Conservation (phyloP, 2,888 invertebrate genomes). For the Gnatocerus cornutus region DNA sequence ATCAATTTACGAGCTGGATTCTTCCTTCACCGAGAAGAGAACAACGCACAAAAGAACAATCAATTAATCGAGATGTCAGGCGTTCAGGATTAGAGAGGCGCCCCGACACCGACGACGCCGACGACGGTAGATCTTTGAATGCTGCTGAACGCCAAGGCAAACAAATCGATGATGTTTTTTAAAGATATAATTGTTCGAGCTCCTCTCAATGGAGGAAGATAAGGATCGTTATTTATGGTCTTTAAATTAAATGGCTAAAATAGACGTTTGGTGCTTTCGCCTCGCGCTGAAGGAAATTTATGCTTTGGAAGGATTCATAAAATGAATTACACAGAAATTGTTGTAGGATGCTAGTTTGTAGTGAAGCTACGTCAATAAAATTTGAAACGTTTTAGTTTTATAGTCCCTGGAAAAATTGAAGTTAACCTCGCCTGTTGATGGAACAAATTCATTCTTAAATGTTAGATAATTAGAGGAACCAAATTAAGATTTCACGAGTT, state of each 20-base stretch:
- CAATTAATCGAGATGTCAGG: constrained; percentile 38
- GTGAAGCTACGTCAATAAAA: not conserved
- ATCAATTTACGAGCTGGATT: constrained; percentile 27
- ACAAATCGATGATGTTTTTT: constrained; percentile 39
- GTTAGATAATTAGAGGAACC: too few relatives aligned
- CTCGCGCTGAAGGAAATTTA: constrained; percentile 23
- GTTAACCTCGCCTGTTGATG: too few relatives aligned
- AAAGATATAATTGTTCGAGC: constrained; percentile 38
- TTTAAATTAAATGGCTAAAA: constrained; percentile 35
- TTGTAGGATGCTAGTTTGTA: constrained; percentile 2
- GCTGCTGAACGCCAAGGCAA: constrained; percentile 21
- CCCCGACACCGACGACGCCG: constrained; percentile 8
- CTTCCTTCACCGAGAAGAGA: constrained; percentile 18
- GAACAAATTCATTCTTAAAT: too few relatives aligned
- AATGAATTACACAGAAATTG: constrained; percentile 14
- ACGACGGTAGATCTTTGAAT: constrained; percentile 19
- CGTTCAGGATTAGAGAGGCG: constrained; percentile 35
- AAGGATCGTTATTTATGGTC: constrained; percentile 36
- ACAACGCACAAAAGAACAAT: constrained; percentile 36
- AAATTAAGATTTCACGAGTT: too few relatives aligned
- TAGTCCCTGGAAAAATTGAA: too few relatives aligned
- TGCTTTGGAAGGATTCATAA: constrained; percentile 2
- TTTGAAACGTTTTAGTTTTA: not conserved
- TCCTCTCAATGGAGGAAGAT: constrained; percentile 28
- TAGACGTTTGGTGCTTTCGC: constrained; percentile 10